phyloP scores from a whole-genome alignment of 2,797 vertebrate genomes.

The Linurgus olivaceus region DNA sequence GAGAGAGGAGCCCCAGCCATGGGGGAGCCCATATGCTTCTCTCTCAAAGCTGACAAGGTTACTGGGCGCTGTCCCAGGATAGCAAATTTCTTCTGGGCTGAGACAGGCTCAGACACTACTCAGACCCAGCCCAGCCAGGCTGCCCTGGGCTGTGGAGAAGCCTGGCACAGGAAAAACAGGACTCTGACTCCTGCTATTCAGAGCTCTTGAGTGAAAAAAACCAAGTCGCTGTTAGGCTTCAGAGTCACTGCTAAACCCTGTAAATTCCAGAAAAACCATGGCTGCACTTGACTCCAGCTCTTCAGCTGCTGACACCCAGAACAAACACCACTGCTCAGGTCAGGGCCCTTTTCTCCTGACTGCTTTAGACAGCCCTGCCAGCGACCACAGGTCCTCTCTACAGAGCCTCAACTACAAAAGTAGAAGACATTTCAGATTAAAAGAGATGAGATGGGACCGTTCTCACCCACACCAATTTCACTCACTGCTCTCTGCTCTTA shows the following conservation, averaged over 20 bases:
- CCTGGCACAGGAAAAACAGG: accelerated
- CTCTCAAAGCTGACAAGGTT: neutral
- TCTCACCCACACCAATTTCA: neutral
- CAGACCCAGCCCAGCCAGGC: neutral
- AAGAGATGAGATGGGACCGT: neutral
- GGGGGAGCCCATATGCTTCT: accelerated
- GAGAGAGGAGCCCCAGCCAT: neutral
- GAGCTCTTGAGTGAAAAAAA: accelerated
- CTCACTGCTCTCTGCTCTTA: neutral
- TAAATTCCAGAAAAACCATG: neutral
- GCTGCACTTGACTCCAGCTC: neutral
- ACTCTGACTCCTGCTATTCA: neutral
- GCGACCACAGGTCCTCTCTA: neutral
- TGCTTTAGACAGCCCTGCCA: neutral
- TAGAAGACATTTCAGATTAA: neutral
- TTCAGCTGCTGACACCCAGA: neutral
- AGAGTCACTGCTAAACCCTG: neutral
- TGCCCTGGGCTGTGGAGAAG: accelerated
- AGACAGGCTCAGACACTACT: neutral
- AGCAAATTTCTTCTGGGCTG: neutral
- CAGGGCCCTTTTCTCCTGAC: neutral
- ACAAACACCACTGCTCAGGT: neutral
- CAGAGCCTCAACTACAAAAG: neutral
- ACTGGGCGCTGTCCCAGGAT: neutral
- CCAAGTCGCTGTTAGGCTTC: neutral